Conservation (phyloP, 1,140 invertebrate genomes). For the Apis dorsata region DNA sequence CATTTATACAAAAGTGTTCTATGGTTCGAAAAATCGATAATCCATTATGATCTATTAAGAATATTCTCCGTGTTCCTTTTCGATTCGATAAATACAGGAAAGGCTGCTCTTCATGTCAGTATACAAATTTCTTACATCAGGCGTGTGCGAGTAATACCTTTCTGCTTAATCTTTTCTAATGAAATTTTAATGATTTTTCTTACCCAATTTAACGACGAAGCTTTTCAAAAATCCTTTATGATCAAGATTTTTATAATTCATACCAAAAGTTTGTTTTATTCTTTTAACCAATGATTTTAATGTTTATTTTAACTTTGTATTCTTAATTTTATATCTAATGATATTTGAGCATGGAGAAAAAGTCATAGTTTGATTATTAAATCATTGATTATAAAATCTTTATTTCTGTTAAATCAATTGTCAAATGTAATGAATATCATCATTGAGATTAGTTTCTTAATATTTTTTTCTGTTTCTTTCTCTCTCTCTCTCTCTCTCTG, state of each 20-base stretch:
- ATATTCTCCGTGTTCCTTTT: slow-evolving; percentile 8
- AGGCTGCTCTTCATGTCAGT: slow-evolving; percentile 22
- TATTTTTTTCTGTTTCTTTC: too few relatives aligned
- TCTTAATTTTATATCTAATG: neutral
- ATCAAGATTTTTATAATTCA: neutral
- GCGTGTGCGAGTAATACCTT: slow-evolving; percentile 9
- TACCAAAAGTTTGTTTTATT: neutral
- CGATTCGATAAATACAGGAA: neutral
- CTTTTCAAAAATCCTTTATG: neutral
- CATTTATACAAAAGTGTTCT: slow-evolving; percentile 24
- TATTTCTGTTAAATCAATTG: neutral
- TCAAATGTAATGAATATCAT: neutral
- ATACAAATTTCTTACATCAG: slow-evolving; percentile 29
- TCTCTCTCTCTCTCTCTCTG: too few relatives aligned
- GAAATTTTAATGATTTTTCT: slow-evolving; percentile 2
- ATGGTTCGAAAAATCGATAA: neutral
- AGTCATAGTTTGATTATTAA: too few relatives aligned
- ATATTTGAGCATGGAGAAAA: neutral
- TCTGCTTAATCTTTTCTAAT: slow-evolving; percentile 11
- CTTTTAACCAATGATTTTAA: neutral
- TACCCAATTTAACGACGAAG: neutral
- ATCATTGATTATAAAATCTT: neutral
- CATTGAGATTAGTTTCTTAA: neutral
- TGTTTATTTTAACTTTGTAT: neutral
- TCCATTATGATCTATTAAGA: neutral